Base-by-base conservation (phyloP, 2,888 invertebrate species). In the Hemaris fuciformis region DNA sequence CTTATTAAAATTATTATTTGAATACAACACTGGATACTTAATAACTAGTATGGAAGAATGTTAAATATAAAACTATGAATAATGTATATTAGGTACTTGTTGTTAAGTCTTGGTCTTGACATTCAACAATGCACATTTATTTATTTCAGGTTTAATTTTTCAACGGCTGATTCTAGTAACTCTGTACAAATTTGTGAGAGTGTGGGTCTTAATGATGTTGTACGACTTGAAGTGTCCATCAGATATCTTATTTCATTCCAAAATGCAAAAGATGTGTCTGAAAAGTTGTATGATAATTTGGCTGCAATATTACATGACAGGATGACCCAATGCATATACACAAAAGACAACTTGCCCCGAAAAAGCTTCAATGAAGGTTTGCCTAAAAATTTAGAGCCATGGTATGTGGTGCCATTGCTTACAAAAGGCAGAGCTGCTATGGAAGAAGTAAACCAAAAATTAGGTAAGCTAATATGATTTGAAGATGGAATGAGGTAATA, bases 141-240 rank as follows among this genome's bases (percentile, higher is more conserved):
- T 38, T 56, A 20, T 38, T 86, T 70, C 81, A 96, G 98, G 72
- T 95, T 98, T 73, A 98, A 98, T 87, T 99, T 99, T 84, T 98
- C 98, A 15, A 99, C 99, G 42, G 96, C 99, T 0, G 97, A 97
- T 83, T 99, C 98, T 0, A 99, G 98, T 71, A 99, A 99, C 89
- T 98, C 98, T 27, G 97, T 99, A 0, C 98, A 98, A 60, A 99
- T 99, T 72, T 98, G 98, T 81, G 95, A 95, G 68, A 96, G 97
- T 73, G 94, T 98, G 48, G 97, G 97, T 2, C 87, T 99, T 34
- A 87, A 89, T 43, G 94, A 95, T 81, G 94, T 99, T 3, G 93
- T 91, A 3, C 94, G 99, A 60, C 91, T 99, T 60, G 99, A 99
- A 89, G 93, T 94, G 38, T 97, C 97, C 0, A 95, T 94, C 3